Conservation (phyloP, 1,140 invertebrate genomes). For the Agrypnia vestita region DNA sequence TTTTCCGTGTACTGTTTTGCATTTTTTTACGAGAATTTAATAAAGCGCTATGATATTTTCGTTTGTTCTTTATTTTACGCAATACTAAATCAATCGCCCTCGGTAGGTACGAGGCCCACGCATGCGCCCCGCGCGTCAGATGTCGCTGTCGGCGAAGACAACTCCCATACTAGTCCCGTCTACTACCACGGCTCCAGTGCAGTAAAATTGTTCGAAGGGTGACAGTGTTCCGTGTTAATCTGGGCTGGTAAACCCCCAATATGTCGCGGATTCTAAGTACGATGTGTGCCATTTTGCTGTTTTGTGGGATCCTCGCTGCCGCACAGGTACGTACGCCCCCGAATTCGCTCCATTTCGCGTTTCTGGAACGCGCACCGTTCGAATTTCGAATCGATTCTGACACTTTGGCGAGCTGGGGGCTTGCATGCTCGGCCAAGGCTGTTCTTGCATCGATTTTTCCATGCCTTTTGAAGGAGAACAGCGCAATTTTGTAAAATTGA, state of each 20-base stretch:
- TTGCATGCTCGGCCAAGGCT: conserved; percentile 49
- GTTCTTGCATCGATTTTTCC: conserved; percentile 42
- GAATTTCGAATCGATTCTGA: conserved; percentile 47
- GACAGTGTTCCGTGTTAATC: conserved; percentile 50
- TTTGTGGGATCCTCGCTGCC: conserved; percentile 50
- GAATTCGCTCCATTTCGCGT: conserved; percentile 12
- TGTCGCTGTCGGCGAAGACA: conserved; percentile 48
- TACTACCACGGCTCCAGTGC: conserved; percentile 50
- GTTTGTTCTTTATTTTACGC: conserved; percentile 38
- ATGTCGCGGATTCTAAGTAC: conserved; percentile 52
- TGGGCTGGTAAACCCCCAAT: conserved; percentile 52
- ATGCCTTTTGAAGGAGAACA: conserved; percentile 17
- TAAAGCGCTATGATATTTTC: conserved; percentile 23
- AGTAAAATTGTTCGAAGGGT: conserved; percentile 48
- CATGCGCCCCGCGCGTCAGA: conserved; percentile 47
- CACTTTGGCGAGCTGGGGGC: conserved; percentile 26
- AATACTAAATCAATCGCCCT: conserved; percentile 47
- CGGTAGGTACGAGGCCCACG: conserved; percentile 20
- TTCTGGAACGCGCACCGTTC: conserved; percentile 17
- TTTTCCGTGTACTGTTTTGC: background rate
- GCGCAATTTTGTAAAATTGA: conserved; percentile 22
- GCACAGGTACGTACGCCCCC: conserved; percentile 33
- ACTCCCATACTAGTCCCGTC: conserved; percentile 46
- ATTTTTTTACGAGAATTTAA: conserved; percentile 14
- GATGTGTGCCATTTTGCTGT: conserved; percentile 52